Evolutionary conservation across 2,888 invertebrate species (phyloP).

Genomic region (Lymantria monacha): DNA sequence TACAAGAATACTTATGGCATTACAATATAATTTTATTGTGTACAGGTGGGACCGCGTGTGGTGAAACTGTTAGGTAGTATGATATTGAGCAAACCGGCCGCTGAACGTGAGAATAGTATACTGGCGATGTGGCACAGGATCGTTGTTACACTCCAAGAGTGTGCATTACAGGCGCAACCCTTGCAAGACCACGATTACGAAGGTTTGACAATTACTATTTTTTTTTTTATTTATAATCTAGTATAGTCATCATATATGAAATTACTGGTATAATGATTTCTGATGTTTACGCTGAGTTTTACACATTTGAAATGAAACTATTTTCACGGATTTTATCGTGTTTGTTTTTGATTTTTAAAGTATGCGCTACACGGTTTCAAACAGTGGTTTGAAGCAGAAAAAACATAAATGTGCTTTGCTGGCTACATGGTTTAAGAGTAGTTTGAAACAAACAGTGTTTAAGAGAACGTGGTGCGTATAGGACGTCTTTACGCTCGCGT

Average conservation of each 20-base stretch:
- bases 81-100: slow-evolving; percentile 89
- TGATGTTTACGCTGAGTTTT: too few relatives aligned
- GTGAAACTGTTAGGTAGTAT: slow-evolving; percentile 89
- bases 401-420: too few relatives aligned
- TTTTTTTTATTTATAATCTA: not conserved
- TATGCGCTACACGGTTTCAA: too few relatives aligned
- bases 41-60: slow-evolving; percentile 87
- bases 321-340: too few relatives aligned
- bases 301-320: too few relatives aligned
- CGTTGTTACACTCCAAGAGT: slow-evolving; percentile 93
- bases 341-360: too few relatives aligned
- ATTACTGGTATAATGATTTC: not conserved
- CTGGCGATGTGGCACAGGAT: slow-evolving; percentile 96
- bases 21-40: not conserved
- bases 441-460: too few relatives aligned
- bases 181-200: slow-evolving; percentile 87
- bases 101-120: slow-evolving; percentile 94
- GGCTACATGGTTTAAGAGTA: too few relatives aligned
- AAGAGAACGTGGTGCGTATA: too few relatives aligned
- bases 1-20: too few relatives aligned
- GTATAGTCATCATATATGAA: not conserved
- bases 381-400: too few relatives aligned
- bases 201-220: slow-evolving; percentile 65
- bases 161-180: slow-evolving; percentile 86
- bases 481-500: too few relatives aligned